A percentile compares a stretch with the other conserved stretches of the same genome.
phyloP scores from a whole-genome alignment of 2,113 vertebrate genomes.

The Onychorhynchus coronatus region DNA sequence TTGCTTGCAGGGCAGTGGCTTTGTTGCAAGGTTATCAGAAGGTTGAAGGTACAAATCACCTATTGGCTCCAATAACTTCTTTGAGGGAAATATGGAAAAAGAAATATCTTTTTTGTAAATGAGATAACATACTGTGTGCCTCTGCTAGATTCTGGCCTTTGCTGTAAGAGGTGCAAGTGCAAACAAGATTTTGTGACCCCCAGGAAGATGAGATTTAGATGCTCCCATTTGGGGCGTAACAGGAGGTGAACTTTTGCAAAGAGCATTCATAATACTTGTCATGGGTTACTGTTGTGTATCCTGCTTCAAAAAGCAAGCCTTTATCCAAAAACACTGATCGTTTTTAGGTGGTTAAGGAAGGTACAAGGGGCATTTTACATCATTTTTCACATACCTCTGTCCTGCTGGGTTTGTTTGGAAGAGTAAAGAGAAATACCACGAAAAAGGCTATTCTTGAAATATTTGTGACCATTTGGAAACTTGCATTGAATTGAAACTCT shows the following conservation, averaged over 20 bases:
- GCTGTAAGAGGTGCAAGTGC: not conserved
- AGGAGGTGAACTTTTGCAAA: not conserved
- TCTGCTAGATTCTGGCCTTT: constrained; percentile 11
- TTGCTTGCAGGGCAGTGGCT: not conserved
- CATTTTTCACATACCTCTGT: not conserved
- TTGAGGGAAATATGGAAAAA: not conserved
- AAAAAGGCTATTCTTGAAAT: not conserved
- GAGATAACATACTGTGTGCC: not conserved
- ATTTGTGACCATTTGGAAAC: not conserved
- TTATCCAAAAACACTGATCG: not conserved
- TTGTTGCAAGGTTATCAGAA: constrained; percentile 38
- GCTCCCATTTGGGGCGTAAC: not conserved
- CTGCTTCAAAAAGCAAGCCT: not conserved
- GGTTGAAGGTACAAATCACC: not conserved
- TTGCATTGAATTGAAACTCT: not conserved
- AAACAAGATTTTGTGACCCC: not conserved
- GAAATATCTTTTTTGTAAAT: not conserved
- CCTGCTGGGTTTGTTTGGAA: not conserved
- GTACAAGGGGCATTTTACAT: not conserved
- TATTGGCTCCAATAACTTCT: not conserved
- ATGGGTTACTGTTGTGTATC: not conserved
- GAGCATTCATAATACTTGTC: not conserved
- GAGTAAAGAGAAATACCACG: not conserved
- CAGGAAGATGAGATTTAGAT: not conserved
- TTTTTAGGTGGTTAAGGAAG: not conserved